Conservation (phyloP, 2,888 invertebrate species). For the Coenonympha glycerion region DNA sequence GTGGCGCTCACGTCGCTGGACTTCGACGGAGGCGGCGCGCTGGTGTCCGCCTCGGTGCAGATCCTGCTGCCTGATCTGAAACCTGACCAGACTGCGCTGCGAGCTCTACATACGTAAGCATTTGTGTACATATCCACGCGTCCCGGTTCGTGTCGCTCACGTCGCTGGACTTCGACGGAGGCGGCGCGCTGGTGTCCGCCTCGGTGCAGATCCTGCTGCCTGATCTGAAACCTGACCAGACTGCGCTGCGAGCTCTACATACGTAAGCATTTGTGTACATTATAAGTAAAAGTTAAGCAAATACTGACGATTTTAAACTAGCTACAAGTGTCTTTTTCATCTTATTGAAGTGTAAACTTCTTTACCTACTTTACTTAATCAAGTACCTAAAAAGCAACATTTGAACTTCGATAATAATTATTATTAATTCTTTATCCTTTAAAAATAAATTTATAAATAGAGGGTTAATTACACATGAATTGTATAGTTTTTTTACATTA, state of each 20-base stretch:
- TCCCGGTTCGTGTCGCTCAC: slow-evolving; percentile 93
- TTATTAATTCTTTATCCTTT: too few relatives aligned
- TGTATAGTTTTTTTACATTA: too few relatives aligned
- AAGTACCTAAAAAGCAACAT: too few relatives aligned
- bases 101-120: slow-evolving; percentile 72
- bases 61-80: slow-evolving; percentile 86
- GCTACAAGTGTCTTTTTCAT: too few relatives aligned
- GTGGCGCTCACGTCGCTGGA: slow-evolving; percentile 95
- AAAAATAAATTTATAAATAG: too few relatives aligned
- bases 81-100: slow-evolving; percentile 67
- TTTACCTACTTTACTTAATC: too few relatives aligned
- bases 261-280: slow-evolving; percentile 59
- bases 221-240: slow-evolving; percentile 81
- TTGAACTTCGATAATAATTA: too few relatives aligned
- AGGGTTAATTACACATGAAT: too few relatives aligned
- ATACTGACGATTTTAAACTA: too few relatives aligned
- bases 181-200: slow-evolving; percentile 91
- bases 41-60: slow-evolving; percentile 93
- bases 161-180: slow-evolving; percentile 95
- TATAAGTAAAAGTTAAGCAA: too few relatives aligned
- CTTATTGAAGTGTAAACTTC: too few relatives aligned
- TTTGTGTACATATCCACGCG: too few relatives aligned
- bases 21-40: slow-evolving; percentile 93
- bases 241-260: slow-evolving; percentile 67
- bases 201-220: slow-evolving; percentile 90